Conservation (phyloP, 2,797 vertebrate species). For the Coluber constrictor region DNA sequence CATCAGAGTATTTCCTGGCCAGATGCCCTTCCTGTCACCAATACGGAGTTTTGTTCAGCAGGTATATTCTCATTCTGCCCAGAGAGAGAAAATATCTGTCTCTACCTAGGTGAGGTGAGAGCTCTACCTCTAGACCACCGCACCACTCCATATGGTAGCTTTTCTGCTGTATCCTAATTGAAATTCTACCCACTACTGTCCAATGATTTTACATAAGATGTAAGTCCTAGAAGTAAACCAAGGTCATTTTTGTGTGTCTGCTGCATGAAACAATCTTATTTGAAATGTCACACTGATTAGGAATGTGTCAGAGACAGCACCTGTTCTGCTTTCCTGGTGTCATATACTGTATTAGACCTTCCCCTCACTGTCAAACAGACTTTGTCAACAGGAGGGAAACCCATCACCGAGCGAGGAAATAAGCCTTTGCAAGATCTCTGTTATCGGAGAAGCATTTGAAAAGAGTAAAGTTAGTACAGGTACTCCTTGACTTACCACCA, state of each 20-base stretch:
- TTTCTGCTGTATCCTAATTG: slow-evolving; percentile 58
- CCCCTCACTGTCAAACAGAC: slow-evolving; percentile 21
- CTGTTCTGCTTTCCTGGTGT: slow-evolving; percentile 23
- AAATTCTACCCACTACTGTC: slow-evolving; percentile 59
- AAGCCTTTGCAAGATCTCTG: background rate
- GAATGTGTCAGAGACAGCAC: slow-evolving; percentile 36
- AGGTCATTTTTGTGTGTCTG: slow-evolving; percentile 57
- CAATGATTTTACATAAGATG: slow-evolving; percentile 51
- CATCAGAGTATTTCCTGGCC: too few relatives aligned
- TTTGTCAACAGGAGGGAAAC: slow-evolving; percentile 30
- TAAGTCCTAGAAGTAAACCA: slow-evolving; percentile 56
- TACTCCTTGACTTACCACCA: background rate
- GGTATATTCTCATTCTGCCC: too few relatives aligned
- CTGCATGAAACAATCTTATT: slow-evolving; percentile 59
- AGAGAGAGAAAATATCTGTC: too few relatives aligned
- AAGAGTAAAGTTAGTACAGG: background rate
- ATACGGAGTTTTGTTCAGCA: too few relatives aligned
- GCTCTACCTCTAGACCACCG: too few relatives aligned
- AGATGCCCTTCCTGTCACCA: too few relatives aligned
- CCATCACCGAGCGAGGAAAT: slow-evolving; percentile 11
- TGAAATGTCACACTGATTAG: slow-evolving; percentile 59
- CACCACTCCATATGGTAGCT: background rate
- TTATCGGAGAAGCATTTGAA: background rate
- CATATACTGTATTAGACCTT: slow-evolving; percentile 36
- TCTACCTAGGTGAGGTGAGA: too few relatives aligned